Evolutionary conservation across 2,113 vertebrate species (phyloP), one percentile per base, ranked within the genome.

Genomic region (Heterotis niloticus): DNA sequence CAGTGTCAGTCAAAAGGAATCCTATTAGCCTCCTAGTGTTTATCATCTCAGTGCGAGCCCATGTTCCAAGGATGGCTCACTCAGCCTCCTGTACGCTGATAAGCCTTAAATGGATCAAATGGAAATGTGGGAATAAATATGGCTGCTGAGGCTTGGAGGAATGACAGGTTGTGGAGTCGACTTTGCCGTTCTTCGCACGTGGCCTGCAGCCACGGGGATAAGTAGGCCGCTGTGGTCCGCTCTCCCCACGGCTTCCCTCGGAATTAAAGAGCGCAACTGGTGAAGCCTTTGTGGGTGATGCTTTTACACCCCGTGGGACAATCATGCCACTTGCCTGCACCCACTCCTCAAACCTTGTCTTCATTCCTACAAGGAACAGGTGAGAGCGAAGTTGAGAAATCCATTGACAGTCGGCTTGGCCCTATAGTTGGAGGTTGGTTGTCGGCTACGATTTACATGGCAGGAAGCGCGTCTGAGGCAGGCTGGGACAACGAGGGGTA

Each of bases 21-120:
- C 77, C 17, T 59, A 78, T 70, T 78, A 44, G 66, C 67, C 56
- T 78, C 24, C 17, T 26, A 12, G 57, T 71, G 67, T 78, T 78
- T 69, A 70, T 70, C 54, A 70, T 69, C 67, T 60, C 67, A 60
- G 67, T 24, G 13, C 56, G 44, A 78, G 56, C 70, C 28, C 10
- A 28, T 78, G 51, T 67, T 70, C 26, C 67, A 18, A 18, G 52
- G 66, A 54, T 56, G n/a, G 56, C 56, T 64, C 14, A 18, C 5
- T 73, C 71, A 73, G 51, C 74, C 18, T 57, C 34, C 65, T 70
- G 26, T 62, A 34, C 70, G 77, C 54, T 10, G 77, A 70, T 59
- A 78, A 78, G 28, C 24, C 28, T 70, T n/a, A 70, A 69, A 78
- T 28, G 67, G 77, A 69, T 78, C 26, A 71, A 69, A 71, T 20